These are phyloP conservation scores for Octodonta nipae DNA, from an alignment of 2,888 invertebrate genomes.

Conservation along the genomic window DNA sequence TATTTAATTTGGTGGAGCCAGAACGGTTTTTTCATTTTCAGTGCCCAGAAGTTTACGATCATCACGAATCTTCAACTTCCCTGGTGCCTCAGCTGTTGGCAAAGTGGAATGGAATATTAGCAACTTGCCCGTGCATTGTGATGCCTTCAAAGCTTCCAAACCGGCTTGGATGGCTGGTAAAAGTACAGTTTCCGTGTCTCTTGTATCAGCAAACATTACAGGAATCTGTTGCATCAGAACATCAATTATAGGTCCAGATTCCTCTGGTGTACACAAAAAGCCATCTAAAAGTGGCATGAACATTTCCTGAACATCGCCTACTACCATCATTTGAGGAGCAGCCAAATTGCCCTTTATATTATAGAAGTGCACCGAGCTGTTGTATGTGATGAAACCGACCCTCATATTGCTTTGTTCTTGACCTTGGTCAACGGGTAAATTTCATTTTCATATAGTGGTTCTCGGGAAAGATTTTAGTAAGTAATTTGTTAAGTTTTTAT, in stretches of 20 bases:
- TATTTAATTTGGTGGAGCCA: constrained; percentile 70
- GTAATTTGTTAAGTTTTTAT: too few relatives aligned
- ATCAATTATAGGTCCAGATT: constrained; percentile 74
- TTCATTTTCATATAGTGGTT: too few relatives aligned
- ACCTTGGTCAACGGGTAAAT: constrained; percentile 71
- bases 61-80: constrained; percentile 86
- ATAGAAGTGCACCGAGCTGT: constrained; percentile 85
- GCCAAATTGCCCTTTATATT: constrained; percentile 77
- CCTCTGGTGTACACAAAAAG: constrained; percentile 70
- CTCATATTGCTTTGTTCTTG: constrained; percentile 58
- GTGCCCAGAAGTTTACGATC: constrained; percentile 91
- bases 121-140: constrained; percentile 84
- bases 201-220: constrained; percentile 75
- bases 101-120: constrained; percentile 90
- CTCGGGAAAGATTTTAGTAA: too few relatives aligned
- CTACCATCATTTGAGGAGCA: constrained; percentile 93
- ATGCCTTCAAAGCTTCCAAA: constrained; percentile 87
- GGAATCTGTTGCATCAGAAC: constrained; percentile 86
- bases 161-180: constrained; percentile 96
- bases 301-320: constrained; percentile 90
- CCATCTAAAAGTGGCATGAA: constrained; percentile 96
- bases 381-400: constrained; percentile 96
- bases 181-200: constrained; percentile 89
- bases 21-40: constrained; percentile 77
- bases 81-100: constrained; percentile 86